phyloP scores from a whole-genome alignment of 2,797 vertebrate genomes.

The Sphenopsis melanotis region DNA sequence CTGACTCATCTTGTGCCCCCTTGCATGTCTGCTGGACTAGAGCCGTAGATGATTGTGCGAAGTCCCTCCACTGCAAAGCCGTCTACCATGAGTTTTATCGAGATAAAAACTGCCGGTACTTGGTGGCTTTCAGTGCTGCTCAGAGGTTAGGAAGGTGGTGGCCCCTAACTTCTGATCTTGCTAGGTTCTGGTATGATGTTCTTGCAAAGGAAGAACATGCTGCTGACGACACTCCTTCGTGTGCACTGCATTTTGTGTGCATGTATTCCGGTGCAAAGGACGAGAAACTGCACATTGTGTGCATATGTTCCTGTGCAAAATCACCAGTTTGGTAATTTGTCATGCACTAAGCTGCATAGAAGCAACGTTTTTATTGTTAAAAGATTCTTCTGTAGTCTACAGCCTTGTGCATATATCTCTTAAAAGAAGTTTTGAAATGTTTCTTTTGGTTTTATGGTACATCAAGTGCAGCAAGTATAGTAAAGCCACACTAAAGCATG shows the following conservation, averaged over 20 bases:
- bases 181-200: not conserved
- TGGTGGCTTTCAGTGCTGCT: not conserved
- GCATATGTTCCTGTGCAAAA: not conserved
- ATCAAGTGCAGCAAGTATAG: not conserved
- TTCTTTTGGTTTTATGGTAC: not conserved
- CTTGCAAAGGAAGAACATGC: not conserved
- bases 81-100: not conserved
- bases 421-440: not conserved
- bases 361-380: not conserved
- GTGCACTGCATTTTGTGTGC: fast-evolving
- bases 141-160: not conserved
- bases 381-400: not conserved
- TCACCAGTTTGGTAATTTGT: not conserved
- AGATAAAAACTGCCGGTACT: not conserved
- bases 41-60: not conserved
- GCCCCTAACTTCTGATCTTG: not conserved
- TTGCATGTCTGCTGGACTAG: not conserved
- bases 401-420: not conserved
- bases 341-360: not conserved
- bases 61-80: not conserved
- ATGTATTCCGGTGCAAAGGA: not conserved
- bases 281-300: fast-evolving
- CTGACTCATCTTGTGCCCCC: not conserved
- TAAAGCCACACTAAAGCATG: not conserved
- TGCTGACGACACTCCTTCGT: fast-evolving